These are phyloP conservation scores for Heterohyrax brucei DNA, from an alignment of 2,797 vertebrate species.

Conservation along the genomic window DNA sequence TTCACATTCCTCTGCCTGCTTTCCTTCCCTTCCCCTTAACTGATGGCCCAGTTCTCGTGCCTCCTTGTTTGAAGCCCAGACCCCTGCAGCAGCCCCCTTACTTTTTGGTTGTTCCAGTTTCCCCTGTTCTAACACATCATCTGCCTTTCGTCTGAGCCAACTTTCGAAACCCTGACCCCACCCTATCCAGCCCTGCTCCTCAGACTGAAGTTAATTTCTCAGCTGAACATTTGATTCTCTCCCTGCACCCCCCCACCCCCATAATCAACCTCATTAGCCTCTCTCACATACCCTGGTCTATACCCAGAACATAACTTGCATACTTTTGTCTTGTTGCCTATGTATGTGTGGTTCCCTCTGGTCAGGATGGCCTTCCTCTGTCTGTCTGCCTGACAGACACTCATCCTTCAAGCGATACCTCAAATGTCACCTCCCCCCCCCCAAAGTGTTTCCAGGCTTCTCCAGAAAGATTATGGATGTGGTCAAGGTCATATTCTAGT, in stretches of 20 bases:
- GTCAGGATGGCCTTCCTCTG: not conserved
- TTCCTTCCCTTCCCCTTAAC: not conserved
- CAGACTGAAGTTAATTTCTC: not conserved
- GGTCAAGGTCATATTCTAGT: not conserved
- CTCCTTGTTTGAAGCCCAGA: not conserved
- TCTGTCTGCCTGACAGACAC: not conserved
- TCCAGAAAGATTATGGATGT: not conserved
- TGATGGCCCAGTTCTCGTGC: not conserved
- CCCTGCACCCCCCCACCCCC: not conserved
- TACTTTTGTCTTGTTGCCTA: not conserved
- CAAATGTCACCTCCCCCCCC: not conserved
- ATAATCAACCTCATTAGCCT: not conserved
- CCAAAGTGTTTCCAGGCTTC: not conserved
- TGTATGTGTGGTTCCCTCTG: not conserved
- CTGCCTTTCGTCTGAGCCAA: not conserved
- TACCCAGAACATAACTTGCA: accelerated
- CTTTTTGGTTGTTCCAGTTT: not conserved
- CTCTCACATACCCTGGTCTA: not conserved
- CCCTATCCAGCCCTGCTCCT: not conserved
- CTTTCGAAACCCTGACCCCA: not conserved
- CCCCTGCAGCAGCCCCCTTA: not conserved
- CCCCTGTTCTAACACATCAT: not conserved
- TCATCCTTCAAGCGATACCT: not conserved
- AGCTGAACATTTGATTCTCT: not conserved
- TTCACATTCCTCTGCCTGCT: not conserved